Base-by-base conservation (phyloP, 2,113 vertebrate species). In the Macrotus californicus region DNA sequence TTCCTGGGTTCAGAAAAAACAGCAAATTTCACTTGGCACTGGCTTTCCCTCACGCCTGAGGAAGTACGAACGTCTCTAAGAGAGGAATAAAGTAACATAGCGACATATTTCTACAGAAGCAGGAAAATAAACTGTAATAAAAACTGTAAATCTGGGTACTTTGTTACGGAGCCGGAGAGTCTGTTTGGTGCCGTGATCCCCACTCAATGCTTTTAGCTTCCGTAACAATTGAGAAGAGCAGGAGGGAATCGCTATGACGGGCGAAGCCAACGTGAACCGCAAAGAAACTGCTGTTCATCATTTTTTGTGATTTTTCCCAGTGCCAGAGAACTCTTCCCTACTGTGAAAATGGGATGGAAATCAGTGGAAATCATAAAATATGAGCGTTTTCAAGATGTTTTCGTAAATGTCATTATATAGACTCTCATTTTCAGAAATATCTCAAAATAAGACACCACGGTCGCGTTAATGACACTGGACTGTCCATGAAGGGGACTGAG, bases 361-460 rank as follows among this genome's bases (percentile, higher is more conserved):
- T 94, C 79, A 75, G 31, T 36, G 50, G 34, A 43, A 77, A 39
- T 36, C 73, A 24, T 89, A 91, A 96, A 91, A 94, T 82, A 96
- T 77, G 83, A 96, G 88, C 36, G n/a, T 91, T 94, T 91, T 84
- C 64, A 91, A 91, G 90, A 94, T 91, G 94, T 87, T 96, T 93
- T 96, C 92, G 83, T 97, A 95, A 96, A 95, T 96, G 96, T 97
- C 46, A 95, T 92, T 93, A 50, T 13, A 72, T 56, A 56, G 3
- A 36, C 3, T 9, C 24, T 80, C n/a, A 24, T 95, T 93, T 82
- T 81, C 39, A 91, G 91, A 94, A 96, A 88, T 82, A 66, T 72
- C 46, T 86, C 24, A 46, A 93, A 64, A 54, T 91, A 75, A 4
- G 18, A 7, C 16, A 12, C 21, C 50, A 8, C 4, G 46, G 48